These are phyloP conservation scores for Pygoscelis adeliae DNA, from an alignment of 2,113 vertebrate genomes.

Conservation along the genomic window DNA sequence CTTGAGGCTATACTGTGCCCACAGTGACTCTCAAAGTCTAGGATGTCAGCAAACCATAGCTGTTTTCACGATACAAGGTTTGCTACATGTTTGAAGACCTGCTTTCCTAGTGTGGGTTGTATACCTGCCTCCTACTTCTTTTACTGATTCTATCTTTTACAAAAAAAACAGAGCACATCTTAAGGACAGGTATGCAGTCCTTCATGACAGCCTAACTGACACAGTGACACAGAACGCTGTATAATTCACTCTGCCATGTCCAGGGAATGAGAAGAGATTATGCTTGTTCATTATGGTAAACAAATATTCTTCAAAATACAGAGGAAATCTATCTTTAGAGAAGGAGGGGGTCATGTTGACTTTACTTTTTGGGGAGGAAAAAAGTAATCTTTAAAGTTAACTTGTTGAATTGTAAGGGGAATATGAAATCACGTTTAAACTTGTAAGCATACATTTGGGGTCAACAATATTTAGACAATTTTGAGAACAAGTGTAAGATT, in stretches of 20 bases:
- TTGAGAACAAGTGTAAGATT: background rate
- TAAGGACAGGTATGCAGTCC: background rate
- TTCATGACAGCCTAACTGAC: background rate
- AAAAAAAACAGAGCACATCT: background rate
- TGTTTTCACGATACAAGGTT: background rate
- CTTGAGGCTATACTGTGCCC: background rate
- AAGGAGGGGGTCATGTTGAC: background rate
- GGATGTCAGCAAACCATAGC: background rate
- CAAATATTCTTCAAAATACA: background rate
- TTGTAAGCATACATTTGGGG: background rate
- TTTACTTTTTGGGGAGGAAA: background rate
- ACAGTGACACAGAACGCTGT: background rate
- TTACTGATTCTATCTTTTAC: background rate
- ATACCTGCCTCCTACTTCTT: background rate
- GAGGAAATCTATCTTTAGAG: background rate
- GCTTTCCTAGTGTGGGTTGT: background rate
- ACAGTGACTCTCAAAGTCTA: background rate
- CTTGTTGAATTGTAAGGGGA: background rate
- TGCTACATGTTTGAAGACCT: background rate
- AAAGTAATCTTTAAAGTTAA: background rate
- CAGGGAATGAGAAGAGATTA: background rate
- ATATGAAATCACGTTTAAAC: background rate
- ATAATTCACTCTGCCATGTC: background rate
- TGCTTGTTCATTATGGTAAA: background rate
- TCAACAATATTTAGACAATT: background rate